Conservation (phyloP, 1,140 invertebrate species). For the Epicauta chinensis region DNA sequence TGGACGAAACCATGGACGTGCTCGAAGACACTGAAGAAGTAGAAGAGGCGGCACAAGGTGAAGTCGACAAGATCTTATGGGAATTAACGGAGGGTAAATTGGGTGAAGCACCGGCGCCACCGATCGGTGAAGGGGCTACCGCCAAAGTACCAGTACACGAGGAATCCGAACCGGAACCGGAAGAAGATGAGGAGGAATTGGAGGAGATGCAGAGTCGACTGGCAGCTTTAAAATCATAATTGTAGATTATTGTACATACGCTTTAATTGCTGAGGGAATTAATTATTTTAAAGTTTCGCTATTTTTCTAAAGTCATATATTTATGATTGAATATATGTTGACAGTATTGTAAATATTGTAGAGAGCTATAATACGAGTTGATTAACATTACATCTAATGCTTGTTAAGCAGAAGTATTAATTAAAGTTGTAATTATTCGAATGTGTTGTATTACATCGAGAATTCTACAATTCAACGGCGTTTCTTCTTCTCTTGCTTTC, state of each 20-base stretch:
- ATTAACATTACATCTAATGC: not conserved
- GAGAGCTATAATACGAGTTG: not conserved
- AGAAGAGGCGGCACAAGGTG: slow-evolving; percentile 78
- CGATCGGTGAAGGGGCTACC: slow-evolving; percentile 52
- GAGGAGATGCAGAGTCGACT: slow-evolving; percentile 81
- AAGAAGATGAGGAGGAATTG: slow-evolving; percentile 72
- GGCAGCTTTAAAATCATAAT: slow-evolving; percentile 73
- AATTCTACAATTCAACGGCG: slow-evolving; percentile 40
- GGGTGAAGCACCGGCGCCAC: slow-evolving; percentile 79
- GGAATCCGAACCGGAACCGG: slow-evolving; percentile 47
- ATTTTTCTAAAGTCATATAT: not conserved
- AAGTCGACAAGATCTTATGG: slow-evolving; percentile 56
- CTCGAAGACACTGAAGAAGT: slow-evolving; percentile 86
- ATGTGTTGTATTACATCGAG: too few species aligned
- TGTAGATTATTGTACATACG: too few species aligned
- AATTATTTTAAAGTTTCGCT: not conserved
- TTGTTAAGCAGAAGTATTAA: not conserved
- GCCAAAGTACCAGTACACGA: slow-evolving; percentile 45
- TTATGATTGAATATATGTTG: not conserved
- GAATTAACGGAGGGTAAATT: slow-evolving; percentile 91
- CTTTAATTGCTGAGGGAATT: too few species aligned
- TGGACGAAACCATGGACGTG: slow-evolving; percentile 94
- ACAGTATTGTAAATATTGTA: not conserved
- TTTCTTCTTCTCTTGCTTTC: slow-evolving; percentile 53
- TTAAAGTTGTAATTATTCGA: too few species aligned